Percentiles rank a stretch among this genome's conserved stretches.
These are phyloP conservation scores for Coecobrya sp. DNA, from an alignment of 2,888 invertebrate species.

Conservation along the genomic window DNA sequence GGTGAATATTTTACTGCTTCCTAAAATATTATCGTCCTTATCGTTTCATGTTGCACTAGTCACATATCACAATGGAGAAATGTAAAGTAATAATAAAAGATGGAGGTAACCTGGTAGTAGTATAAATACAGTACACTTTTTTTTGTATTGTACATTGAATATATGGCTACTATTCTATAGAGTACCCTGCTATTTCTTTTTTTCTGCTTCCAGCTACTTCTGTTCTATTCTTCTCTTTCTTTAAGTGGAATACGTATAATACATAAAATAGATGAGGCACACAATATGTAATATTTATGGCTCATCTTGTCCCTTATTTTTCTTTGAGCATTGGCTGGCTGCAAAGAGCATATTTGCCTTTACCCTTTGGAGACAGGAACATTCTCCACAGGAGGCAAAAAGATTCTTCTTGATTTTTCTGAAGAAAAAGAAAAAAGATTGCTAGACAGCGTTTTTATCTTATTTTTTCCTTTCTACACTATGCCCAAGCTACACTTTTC, in stretches of 20 bases:
- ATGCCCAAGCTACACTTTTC: background rate
- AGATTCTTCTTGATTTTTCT: constrained; percentile 70
- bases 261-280: constrained; percentile 64
- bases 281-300: constrained; percentile 77
- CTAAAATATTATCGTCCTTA: constrained; percentile 56
- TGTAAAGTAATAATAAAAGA: background rate
- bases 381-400: constrained; percentile 75
- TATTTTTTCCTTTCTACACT: background rate
- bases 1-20: constrained; percentile 73
- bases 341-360: constrained; percentile 62
- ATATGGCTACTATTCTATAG: background rate
- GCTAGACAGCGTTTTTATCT: constrained; percentile 46
- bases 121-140: background rate
- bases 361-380: constrained; percentile 77
- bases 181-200: background rate
- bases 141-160: background rate
- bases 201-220: background rate
- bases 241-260: constrained; percentile 21
- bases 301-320: constrained; percentile 73
- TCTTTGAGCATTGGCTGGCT: constrained; percentile 62
- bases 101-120: background rate
- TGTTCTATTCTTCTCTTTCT: constrained; percentile 31
- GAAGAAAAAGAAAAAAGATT: constrained; percentile 53
- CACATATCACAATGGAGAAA: constrained; percentile 29
- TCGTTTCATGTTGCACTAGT: constrained; percentile 53